Evolutionary conservation across 1,140 invertebrate genomes (phyloP), one percentile per base, ranked within the genome.

Genomic region (Listronotus bonariensis): DNA sequence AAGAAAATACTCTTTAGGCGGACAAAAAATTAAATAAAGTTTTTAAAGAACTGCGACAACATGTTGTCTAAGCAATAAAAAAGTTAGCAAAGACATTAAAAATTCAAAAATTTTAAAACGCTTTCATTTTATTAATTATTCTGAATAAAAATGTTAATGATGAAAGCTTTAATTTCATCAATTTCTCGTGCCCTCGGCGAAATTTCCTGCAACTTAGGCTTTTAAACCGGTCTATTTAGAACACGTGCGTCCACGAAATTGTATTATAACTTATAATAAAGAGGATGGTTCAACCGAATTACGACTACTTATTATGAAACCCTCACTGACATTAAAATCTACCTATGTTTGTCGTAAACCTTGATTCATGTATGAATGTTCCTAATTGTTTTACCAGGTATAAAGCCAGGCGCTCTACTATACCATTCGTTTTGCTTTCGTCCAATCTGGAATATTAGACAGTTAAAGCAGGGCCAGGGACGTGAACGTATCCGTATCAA

Each of bases 91-190:
- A 56, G 53, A 56, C 31, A 56, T 26, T 56, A 36, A 56, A 56
- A 56, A 42, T 26, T 43, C 38, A 38, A 56, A 56, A 56, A 17
- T 56, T 42, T 26, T 6, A n/a, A 10, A 57, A 57, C 55, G 41
- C 11, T 57, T 57, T 57, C 41, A 38, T 57, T 57, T 57, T 42
- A 57, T 57, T 57, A 57, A 57, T 57, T 57, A 57, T 46, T 57
- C 31, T 46, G 55, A 57, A 57, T 57, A 45, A 46, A 57, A 57
- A 57, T 57, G 55, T 57, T 57, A 57, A 57, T 45, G 41, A 57
- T 57, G 9, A 57, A 57, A 57, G 55, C 46, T 57, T 57, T 46
- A 57, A 57, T 34, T 41, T 55, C n/a, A 55, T 55, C 51, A 38
- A 38, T 53, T 38, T 53, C 18, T 12, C 45, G 8, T 48, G 45